Percentiles rank a stretch among this genome's conserved stretches.
Conservation (phyloP, 2,797 vertebrate species). For the Channallabes apus region DNA sequence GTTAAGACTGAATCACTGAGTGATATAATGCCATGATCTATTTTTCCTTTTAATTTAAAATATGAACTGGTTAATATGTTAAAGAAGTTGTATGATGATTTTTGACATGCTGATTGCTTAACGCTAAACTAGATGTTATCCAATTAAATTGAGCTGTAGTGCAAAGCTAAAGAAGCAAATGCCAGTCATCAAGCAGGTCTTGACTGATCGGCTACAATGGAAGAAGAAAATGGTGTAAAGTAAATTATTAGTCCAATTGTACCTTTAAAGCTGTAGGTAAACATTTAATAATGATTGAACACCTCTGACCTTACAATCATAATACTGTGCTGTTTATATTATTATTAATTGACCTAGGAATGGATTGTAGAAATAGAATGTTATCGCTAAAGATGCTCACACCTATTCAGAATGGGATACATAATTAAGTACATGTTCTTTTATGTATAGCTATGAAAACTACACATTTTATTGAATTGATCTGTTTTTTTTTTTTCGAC, state of each 20-base stretch:
- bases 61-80: background rate
- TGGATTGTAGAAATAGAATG: background rate
- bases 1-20: background rate
- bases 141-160: background rate
- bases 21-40: background rate
- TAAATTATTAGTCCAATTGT: background rate
- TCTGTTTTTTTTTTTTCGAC: too few species aligned
- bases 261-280: constrained; percentile 1
- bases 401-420: background rate
- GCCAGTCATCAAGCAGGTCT: background rate
- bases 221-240: background rate
- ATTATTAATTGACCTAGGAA: background rate
- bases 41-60: background rate
- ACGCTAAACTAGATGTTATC: background rate
- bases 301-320: background rate
- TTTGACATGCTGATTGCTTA: background rate
- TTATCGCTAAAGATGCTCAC: background rate
- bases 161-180: background rate
- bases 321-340: background rate
- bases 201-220: background rate
- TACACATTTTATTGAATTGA: background rate
- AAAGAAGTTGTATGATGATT: too few species aligned
- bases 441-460: background rate
- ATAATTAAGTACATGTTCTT: background rate
- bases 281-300: background rate